phyloP scores from a whole-genome alignment of 2,113 vertebrate genomes.

The Clupea harengus region DNA sequence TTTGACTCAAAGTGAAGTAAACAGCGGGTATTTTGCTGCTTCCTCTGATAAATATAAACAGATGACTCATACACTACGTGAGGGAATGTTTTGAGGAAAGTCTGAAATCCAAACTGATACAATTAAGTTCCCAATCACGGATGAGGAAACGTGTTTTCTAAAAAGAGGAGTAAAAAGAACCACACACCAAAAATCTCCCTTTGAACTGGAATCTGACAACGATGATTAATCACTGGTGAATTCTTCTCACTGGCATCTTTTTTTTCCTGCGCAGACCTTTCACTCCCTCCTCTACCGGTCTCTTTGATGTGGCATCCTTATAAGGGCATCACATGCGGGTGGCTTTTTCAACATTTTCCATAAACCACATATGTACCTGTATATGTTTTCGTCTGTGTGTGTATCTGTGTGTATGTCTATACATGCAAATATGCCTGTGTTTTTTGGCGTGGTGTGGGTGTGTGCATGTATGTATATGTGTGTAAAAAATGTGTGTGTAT shows the following conservation, averaged over 20 bases:
- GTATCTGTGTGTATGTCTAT: neutral
- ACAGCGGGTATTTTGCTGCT: neutral
- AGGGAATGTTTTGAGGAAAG: neutral
- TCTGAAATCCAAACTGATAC: constrained; percentile 17
- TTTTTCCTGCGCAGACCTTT: too few species aligned
- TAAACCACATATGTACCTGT: neutral
- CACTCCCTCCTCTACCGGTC: too few species aligned
- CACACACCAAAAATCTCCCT: neutral
- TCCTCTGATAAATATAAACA: neutral
- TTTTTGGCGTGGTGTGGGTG: neutral
- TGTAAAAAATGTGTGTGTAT: neutral
- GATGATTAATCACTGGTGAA: neutral
- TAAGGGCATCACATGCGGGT: neutral
- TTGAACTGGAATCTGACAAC: neutral
- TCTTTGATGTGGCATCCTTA: too few species aligned
- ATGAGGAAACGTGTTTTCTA: neutral
- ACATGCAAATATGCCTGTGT: neutral
- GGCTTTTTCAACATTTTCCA: neutral
- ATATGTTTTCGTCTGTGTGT: neutral
- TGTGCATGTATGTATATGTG: neutral
- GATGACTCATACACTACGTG: neutral
- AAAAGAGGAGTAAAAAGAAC: neutral
- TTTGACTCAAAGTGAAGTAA: neutral
- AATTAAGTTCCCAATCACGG: neutral
- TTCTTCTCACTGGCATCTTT: too few species aligned